Conservation (phyloP, 2,797 vertebrate species). For the Sitta carolinensis region DNA sequence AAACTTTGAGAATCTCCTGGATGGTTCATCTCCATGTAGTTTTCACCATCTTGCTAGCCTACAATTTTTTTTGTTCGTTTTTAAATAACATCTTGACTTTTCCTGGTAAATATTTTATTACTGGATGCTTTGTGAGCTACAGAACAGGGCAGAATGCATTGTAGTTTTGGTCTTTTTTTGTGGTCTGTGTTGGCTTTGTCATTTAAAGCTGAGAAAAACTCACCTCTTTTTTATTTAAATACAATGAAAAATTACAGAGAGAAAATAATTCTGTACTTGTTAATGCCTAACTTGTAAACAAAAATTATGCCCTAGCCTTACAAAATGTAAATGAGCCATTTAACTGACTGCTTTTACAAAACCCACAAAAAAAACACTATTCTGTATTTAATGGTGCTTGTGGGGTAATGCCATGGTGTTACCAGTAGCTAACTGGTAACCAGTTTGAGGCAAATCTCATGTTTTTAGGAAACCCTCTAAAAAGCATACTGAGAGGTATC, state of each 20-base stretch:
- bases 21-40: neutral
- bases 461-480: neutral
- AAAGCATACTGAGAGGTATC: neutral
- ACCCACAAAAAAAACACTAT: neutral
- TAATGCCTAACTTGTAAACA: neutral
- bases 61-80: neutral
- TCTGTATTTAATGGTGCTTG: neutral
- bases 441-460: neutral
- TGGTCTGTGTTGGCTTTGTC: neutral
- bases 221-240: neutral
- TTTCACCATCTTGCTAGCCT: neutral
- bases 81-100: neutral
- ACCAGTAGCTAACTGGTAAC: neutral
- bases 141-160: neutral
- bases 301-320: neutral
- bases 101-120: neutral
- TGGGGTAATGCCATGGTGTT: neutral
- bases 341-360: neutral
- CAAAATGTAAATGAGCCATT: neutral
- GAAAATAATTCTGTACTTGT: neutral
- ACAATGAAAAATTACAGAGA: neutral
- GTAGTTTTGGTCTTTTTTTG: neutral
- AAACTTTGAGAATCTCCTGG: neutral
- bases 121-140: neutral
- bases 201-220: neutral